Evolutionary conservation across 2,888 invertebrate genomes (phyloP), one percentile per base, ranked within the genome.

Genomic region (Plagodis pulveraria): DNA sequence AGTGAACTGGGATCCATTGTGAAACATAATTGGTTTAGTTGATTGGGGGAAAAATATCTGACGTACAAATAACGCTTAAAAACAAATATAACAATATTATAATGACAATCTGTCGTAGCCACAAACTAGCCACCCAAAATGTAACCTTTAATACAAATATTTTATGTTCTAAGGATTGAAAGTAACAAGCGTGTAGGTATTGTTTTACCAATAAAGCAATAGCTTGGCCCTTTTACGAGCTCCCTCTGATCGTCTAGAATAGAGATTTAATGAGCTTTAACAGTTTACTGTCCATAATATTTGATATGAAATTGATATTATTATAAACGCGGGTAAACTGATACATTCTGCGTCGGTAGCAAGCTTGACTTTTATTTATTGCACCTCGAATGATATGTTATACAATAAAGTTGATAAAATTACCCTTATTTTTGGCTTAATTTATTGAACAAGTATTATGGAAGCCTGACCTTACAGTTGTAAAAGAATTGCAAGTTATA

Each of bases 281-380:
- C 45, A 56, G 53, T 61, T 61, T 61, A 61, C 49, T 49, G 45
- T 32, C 60, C 56, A 56, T 61, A 56, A 56, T 56, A 53, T 66
- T 55, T 62, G 66, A 64, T 58, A 62, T 66, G 69, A 72, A 82
- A 80, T 71, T 71, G 81, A 86, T 86, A 86, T 81, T 84, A 86
- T 84, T 85, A 85, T 85, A 72, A 65, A 63, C 63, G 55, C 35
- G 69, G 69, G 86, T 81, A 86, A 87, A 71, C 50, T 75, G 82
- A 87, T 81, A 86, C 81, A 73, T 73, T 73, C 66, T 65, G 66
- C 68, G 74, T 80, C 84, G 71, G 87, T 86, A 87, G 87, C 86
- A 58, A 65, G 63, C 54, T 56, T 64, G 57, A 59, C 56, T 64
- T 64, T 56, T 67, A 64, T 66, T 61, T 56, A 63, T 59, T 47